These are phyloP conservation scores for Leuciscus idus DNA, from an alignment of 2,113 vertebrate species.

Conservation along the genomic window DNA sequence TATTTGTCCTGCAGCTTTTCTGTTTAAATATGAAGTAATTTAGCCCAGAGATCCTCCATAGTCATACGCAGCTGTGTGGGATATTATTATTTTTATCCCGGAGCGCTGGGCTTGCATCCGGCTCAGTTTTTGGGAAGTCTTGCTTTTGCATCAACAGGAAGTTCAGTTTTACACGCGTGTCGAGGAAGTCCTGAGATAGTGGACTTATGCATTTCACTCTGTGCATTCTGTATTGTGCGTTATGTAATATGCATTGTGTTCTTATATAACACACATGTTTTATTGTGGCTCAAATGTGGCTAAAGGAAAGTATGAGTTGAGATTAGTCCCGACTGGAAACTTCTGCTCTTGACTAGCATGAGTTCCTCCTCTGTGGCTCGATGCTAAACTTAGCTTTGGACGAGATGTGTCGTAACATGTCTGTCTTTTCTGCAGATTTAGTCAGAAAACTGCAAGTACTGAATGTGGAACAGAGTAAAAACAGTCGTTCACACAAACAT, in stretches of 20 bases:
- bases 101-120: slow-evolving; percentile 44
- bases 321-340: slow-evolving; percentile 20
- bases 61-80: slow-evolving; percentile 47
- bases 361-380: slow-evolving; percentile 6
- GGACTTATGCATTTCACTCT: background rate
- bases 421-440: background rate
- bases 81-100: slow-evolving; percentile 57
- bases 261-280: background rate
- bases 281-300: background rate
- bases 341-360: slow-evolving; percentile 45
- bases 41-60: slow-evolving; percentile 23
- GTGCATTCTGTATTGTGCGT: background rate
- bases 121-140: slow-evolving; percentile 28
- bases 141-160: slow-evolving; percentile 56
- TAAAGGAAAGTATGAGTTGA: background rate
- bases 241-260: background rate
- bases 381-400: slow-evolving; percentile 34
- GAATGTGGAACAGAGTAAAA: background rate
- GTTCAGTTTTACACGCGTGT: slow-evolving; percentile 22
- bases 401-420: slow-evolving; percentile 1
- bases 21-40: background rate
- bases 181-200: slow-evolving; percentile 20
- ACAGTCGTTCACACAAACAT: background rate
- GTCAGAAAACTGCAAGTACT: too few species aligned
- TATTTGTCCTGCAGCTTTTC: background rate